A percentile compares a stretch with the other conserved stretches of the same genome.
Evolutionary conservation across 2,888 invertebrate species (phyloP).

Genomic region (Ellobium chinense): DNA sequence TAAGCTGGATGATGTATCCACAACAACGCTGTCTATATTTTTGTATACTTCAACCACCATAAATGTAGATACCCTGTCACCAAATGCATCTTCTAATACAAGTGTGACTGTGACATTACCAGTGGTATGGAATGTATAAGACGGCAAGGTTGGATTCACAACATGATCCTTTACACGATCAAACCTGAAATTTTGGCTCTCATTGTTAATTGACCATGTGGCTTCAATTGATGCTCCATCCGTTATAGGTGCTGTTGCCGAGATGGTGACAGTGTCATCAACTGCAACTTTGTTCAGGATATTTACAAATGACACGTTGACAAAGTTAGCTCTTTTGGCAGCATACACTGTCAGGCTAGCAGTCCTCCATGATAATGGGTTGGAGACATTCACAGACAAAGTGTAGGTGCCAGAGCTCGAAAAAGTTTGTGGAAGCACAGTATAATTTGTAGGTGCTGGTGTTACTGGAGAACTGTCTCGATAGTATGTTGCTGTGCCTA

Average conservation of each 20-base stretch:
- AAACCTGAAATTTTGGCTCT: background rate
- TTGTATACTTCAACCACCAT: slow-evolving; percentile 56
- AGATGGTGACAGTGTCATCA: background rate
- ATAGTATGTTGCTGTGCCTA: background rate
- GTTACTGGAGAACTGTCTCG: slow-evolving; percentile 9
- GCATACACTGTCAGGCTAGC: slow-evolving; percentile 41
- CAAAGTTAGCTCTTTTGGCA: slow-evolving; percentile 29
- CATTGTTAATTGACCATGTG: slow-evolving; percentile 26
- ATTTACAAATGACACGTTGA: background rate
- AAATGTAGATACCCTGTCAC: slow-evolving; percentile 8
- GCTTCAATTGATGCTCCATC: background rate
- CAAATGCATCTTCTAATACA: slow-evolving; percentile 49
- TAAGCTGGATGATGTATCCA: background rate
- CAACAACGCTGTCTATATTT: slow-evolving; percentile 35
- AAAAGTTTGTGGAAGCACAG: slow-evolving; percentile 47
- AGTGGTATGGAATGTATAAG: slow-evolving; percentile 43
- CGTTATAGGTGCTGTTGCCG: background rate
- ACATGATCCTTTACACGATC: background rate
- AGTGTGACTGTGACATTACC: slow-evolving; percentile 55
- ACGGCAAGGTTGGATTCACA: background rate
- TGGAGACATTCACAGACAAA: slow-evolving; percentile 44
- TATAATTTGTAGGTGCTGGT: background rate
- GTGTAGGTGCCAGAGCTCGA: slow-evolving; percentile 48
- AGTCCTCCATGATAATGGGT: slow-evolving; percentile 41
- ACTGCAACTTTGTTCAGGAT: background rate